phyloP scores from a whole-genome alignment of 1,140 invertebrate genomes.

The Polypedilum pembai region DNA sequence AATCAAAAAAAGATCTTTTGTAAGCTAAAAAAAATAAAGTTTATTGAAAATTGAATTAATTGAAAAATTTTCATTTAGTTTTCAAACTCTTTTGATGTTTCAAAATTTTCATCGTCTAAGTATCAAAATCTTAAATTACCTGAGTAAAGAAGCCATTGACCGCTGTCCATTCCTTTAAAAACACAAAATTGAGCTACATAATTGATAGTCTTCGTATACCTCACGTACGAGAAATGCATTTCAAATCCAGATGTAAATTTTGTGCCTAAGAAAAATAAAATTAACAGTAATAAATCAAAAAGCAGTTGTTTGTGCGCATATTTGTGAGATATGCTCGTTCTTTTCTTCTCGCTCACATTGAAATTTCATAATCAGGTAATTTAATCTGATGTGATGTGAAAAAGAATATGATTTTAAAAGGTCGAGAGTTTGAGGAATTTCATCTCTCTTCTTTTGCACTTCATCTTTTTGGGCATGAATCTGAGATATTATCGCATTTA shows the following conservation, averaged over 20 bases:
- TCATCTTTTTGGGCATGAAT: no score
- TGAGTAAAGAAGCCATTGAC: background rate
- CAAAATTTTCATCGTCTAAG: no score
- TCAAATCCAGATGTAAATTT: background rate
- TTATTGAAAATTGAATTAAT: no score
- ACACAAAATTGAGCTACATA: background rate
- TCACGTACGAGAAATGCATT: background rate
- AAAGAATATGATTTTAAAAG: background rate
- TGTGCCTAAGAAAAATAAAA: background rate
- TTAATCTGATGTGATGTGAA: background rate
- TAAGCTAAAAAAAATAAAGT: no score
- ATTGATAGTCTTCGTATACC: background rate
- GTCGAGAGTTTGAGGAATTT: no score
- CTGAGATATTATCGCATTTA: no score
- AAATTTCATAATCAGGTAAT: constrained; percentile 16
- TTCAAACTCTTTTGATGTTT: no score
- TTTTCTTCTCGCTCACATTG: background rate
- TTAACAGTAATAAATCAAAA: constrained; percentile 19
- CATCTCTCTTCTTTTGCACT: no score
- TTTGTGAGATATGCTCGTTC: background rate
- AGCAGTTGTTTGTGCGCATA: background rate
- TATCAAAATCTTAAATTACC: background rate
- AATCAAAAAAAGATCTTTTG: no score
- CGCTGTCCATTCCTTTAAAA: background rate
- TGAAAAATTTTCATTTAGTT: no score